Evolutionary conservation across 2,797 vertebrate genomes (phyloP).

Genomic region (Sebastes oblongus): DNA sequence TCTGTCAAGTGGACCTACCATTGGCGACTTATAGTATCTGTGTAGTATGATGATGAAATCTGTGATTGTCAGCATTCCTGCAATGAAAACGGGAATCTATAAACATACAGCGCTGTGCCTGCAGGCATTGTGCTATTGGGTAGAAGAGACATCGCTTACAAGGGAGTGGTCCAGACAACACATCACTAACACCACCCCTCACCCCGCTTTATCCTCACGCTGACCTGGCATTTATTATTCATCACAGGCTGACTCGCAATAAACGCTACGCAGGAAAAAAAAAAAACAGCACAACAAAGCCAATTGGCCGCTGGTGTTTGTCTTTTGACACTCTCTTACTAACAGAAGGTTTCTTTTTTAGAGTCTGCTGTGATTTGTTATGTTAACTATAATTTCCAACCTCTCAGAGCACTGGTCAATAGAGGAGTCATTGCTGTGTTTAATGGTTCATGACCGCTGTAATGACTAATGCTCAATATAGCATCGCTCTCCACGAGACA

Average conservation of each 20-base stretch:
- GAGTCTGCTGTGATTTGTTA: background rate
- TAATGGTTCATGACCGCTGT: slow-evolving; percentile 49
- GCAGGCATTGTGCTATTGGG: slow-evolving; percentile 13
- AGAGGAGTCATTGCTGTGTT: slow-evolving; percentile 21
- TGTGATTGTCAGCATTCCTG: slow-evolving; percentile 99
- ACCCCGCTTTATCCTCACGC: slow-evolving; percentile 28
- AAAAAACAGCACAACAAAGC: slow-evolving; percentile 20
- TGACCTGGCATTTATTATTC: slow-evolving; percentile 69
- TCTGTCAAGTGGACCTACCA: slow-evolving; percentile 84
- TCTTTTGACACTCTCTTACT: background rate
- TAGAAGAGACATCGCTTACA: slow-evolving; percentile 4
- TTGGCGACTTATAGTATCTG: slow-evolving; percentile 98
- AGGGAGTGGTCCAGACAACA: slow-evolving; percentile 55
- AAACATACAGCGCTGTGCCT: background rate
- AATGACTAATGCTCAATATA: slow-evolving; percentile 52
- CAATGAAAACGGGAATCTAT: slow-evolving; percentile 20
- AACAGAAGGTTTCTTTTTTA: background rate
- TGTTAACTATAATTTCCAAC: background rate
- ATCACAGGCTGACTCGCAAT: slow-evolving; percentile 50
- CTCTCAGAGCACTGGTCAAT: slow-evolving; percentile 14
- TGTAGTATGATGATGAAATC: slow-evolving; percentile 99
- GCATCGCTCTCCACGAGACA: slow-evolving; percentile 18
- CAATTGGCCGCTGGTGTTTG: background rate
- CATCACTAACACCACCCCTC: background rate
- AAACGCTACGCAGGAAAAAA: slow-evolving; percentile 10